Conservation (phyloP, 2,797 vertebrate species). For the Hoplostethus mediterraneus region DNA sequence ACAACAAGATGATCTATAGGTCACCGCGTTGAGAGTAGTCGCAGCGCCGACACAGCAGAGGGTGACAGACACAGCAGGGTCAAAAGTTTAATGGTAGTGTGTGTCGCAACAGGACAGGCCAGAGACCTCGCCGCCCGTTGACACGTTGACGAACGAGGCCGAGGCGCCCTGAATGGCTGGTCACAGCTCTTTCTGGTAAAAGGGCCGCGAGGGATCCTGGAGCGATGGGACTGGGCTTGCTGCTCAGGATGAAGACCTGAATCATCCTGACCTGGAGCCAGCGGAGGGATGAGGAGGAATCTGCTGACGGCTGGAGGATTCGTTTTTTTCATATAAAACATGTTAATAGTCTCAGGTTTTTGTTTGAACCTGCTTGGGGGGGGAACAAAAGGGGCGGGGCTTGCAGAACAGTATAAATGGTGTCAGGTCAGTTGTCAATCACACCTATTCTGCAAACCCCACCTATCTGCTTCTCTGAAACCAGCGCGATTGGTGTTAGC, state of each 20-base stretch:
- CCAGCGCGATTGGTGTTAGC: too few species aligned
- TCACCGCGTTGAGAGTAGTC: conserved; percentile 52
- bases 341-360: neutral
- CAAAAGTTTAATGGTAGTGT: conserved; percentile 75
- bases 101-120: conserved; percentile 24
- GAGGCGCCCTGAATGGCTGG: conserved; percentile 51
- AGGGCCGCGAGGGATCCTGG: neutral
- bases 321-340: too few species aligned
- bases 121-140: conserved; percentile 50
- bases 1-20: conserved; percentile 41
- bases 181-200: conserved; percentile 64
- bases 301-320: conserved; percentile 23
- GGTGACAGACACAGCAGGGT: conserved; percentile 63
- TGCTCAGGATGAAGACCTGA: conserved; percentile 43
- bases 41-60: conserved; percentile 37
- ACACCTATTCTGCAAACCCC: neutral
- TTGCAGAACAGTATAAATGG: conserved; percentile 49
- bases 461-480: too few species aligned
- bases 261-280: conserved; percentile 32
- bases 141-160: conserved; percentile 65
- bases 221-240: conserved; percentile 28
- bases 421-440: conserved; percentile 60
- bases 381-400: conserved; percentile 55
- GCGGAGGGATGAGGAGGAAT: conserved; percentile 29
- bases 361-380: conserved; percentile 25